Percentiles rank a stretch among this genome's conserved stretches.
Conservation (phyloP, 1,140 invertebrate species). For the Andricus grossulariae region DNA sequence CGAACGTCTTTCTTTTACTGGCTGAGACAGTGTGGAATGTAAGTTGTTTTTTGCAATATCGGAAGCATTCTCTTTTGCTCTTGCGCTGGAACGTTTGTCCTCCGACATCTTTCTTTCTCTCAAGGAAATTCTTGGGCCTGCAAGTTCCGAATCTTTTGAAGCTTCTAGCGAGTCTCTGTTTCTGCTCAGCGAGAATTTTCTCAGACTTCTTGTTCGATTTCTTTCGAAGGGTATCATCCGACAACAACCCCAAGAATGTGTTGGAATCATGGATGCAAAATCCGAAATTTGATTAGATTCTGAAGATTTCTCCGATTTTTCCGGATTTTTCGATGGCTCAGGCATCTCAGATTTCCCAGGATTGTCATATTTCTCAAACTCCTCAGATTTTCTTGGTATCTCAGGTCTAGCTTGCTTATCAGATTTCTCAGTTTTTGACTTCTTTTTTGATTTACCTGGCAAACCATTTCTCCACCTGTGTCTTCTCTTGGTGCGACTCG, state of each 20-base stretch:
- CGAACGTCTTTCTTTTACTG: background rate
- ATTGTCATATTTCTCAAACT: background rate
- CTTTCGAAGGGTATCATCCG: constrained; percentile 1
- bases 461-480: background rate
- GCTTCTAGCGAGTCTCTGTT: background rate
- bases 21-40: no score
- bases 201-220: constrained; percentile 2
- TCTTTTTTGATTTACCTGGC: background rate
- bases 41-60: no score
- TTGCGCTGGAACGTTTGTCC: no score
- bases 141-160: background rate
- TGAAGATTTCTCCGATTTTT: background rate
- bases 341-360: background rate
- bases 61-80: no score
- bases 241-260: constrained; percentile 10
- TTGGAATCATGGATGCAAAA: background rate
- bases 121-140: background rate
- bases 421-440: background rate
- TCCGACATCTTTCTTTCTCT: background rate
- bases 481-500: background rate
- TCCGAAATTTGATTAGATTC: background rate
- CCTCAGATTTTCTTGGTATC: background rate
- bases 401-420: background rate
- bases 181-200: background rate
- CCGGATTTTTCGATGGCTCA: background rate